A percentile compares a stretch with the other conserved stretches of the same genome.
Evolutionary conservation across 2,113 vertebrate species (phyloP).

Genomic region (Sceloporus tristichus): DNA sequence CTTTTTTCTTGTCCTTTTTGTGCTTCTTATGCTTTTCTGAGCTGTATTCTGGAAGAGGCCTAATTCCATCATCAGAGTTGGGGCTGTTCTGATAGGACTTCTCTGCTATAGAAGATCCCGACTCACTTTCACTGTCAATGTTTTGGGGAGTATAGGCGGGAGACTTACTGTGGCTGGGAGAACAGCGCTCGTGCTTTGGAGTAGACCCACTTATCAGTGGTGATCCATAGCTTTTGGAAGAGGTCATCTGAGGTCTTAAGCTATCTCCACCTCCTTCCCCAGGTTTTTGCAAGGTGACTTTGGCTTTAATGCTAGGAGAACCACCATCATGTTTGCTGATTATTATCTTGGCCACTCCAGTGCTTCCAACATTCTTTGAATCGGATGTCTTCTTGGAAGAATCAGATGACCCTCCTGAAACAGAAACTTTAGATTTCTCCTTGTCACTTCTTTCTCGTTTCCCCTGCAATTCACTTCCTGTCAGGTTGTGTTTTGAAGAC

Average conservation of each 20-base stretch:
- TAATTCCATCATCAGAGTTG: constrained; percentile 93
- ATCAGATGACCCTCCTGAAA: constrained; percentile 86
- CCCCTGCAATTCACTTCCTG: constrained; percentile 86
- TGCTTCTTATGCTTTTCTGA: constrained; percentile 98
- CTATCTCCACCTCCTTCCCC: constrained; percentile 90
- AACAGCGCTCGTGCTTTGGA: constrained; percentile 96
- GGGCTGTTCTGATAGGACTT: constrained; percentile 99
- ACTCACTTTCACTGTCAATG: constrained; percentile 97
- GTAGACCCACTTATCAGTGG: constrained; percentile 97
- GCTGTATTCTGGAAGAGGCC: constrained; percentile 87
- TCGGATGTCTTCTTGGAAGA: constrained; percentile 91
- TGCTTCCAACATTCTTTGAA: constrained; percentile 87
- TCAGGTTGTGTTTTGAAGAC: constrained; percentile 90
- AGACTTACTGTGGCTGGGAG: constrained; percentile 97
- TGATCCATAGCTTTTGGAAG: constrained; percentile 92
- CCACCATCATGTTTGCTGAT: constrained; percentile 98
- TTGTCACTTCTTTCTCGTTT: constrained; percentile 96
- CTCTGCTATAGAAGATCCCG: constrained; percentile 94
- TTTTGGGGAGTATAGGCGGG: constrained; percentile 96
- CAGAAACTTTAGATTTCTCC: constrained; percentile 93
- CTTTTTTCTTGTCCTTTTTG: constrained; percentile 98
- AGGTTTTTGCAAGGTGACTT: constrained; percentile 95
- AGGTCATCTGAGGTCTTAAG: constrained; percentile 90
- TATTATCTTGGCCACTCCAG: constrained; percentile 96
- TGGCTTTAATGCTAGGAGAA: constrained; percentile 97